Base-by-base conservation (phyloP, 2,888 invertebrate genomes). In the Prosopocoilus inquinatus region DNA sequence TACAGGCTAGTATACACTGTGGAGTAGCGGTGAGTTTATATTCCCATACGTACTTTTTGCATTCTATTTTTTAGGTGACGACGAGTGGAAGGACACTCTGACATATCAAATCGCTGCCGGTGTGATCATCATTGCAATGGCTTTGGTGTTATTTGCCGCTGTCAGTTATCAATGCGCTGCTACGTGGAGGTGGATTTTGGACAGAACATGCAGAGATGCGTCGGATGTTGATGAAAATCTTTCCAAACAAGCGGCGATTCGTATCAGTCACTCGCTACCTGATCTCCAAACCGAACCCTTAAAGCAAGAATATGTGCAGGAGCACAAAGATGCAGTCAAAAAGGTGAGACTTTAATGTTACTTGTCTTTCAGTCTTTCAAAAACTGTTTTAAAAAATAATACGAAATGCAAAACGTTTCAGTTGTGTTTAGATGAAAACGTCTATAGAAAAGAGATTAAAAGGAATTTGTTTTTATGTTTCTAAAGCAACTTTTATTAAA, bases 261-360 rank as follows among this genome's bases (percentile, higher is more conserved):
- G 87, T 51, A 89, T 90, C 74, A 88, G 88, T 66, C 88, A 88
- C 72, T 89, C 89, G 0, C 75, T 89, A 15, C 90, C 90, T 0
- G 89, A 90, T 67, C 80, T 90, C 46, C 87, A 88, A 67, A 84
- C 84, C 0, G 87, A 88, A 63, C 86, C 85, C 0, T 70, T 85
- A 65, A 85, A 85, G 65, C 85, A 83, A 63, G 86, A 85, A 69
- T 88, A 86, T 63, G 85, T 88, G 0, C 88, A 88, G 67, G 88
- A 88, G 56, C 86, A 87, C 62, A 88, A 88, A 67, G 86, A 86
- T 54, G 80, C 82, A 8, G 80, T 82, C 12, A 88, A 88, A 70
- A 89, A 89, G 83, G 87, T 88, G 75, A 71, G 66, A 59, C 3
- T 28, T 28, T 28, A 28, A 28, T 28, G 20, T 5, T 28, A 1